These are phyloP conservation scores for Nyctalus aviator DNA, from an alignment of 2,797 vertebrate genomes.

Conservation along the genomic window DNA sequence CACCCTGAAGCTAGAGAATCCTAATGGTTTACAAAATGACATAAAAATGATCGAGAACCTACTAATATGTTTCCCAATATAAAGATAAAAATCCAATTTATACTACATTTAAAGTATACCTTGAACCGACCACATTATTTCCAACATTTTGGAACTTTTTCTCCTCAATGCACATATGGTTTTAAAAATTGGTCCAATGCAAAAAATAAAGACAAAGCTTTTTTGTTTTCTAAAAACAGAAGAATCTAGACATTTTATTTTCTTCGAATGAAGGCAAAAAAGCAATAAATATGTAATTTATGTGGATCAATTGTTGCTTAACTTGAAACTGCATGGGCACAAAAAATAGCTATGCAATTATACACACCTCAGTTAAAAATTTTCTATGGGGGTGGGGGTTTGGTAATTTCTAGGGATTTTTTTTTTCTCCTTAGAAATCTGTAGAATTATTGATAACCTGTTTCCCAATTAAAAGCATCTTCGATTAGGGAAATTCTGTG, in stretches of 20 bases:
- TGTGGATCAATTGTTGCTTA: background rate
- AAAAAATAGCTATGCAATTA: background rate
- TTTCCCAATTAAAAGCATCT: background rate
- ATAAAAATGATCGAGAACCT: conserved; percentile 53
- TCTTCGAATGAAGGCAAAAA: conserved; percentile 48
- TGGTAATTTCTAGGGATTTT: background rate
- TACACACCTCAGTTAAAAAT: background rate
- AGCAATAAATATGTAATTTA: background rate
- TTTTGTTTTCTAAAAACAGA: background rate
- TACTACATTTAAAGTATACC: conserved; percentile 43
- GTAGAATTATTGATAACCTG: background rate
- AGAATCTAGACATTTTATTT: background rate
- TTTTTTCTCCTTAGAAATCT: background rate
- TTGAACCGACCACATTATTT: background rate
- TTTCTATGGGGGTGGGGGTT: background rate
- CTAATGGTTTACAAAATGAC: conserved; percentile 58
- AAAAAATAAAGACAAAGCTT: conserved; percentile 56
- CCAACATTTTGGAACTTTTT: background rate
- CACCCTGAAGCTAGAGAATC: conserved; percentile 17
- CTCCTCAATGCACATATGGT: background rate
- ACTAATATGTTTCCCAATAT: conserved; percentile 41
- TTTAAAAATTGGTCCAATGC: conserved; percentile 5
- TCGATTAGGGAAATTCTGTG: background rate
- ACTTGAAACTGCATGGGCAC: background rate
- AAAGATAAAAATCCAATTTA: conserved; percentile 61